These are phyloP conservation scores for Diploptera punctata DNA, from an alignment of 2,888 invertebrate species.

Conservation along the genomic window DNA sequence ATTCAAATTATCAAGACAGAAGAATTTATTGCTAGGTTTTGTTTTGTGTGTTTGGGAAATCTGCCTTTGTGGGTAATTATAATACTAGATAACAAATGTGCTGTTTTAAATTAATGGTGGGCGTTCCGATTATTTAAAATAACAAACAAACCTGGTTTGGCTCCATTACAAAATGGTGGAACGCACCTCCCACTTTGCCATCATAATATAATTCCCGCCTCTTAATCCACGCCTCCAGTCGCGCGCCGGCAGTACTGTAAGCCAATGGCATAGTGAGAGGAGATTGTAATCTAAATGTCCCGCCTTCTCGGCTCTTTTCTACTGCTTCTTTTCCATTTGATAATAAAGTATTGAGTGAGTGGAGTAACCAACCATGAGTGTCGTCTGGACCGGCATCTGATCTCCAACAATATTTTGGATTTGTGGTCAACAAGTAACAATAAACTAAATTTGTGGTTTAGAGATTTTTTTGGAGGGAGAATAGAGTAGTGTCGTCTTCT, in stretches of 20 bases:
- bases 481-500: no score
- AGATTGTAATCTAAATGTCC: no score
- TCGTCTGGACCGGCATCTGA: background rate
- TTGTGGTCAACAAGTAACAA: background rate
- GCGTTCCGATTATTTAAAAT: background rate
- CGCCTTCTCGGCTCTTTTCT: no score
- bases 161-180: constrained; percentile 18
- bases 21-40: no score
- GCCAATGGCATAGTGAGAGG: background rate
- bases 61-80: no score
- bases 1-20: no score
- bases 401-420: background rate
- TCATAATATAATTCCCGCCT: background rate
- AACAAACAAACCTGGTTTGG: background rate
- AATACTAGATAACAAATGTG: no score
- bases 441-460: constrained; percentile 6
- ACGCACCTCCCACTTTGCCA: background rate
- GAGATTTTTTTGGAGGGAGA: no score
- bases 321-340: background rate
- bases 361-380: background rate
- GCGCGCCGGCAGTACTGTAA: background rate
- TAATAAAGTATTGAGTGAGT: constrained; percentile 1
- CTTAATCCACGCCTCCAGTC: constrained; percentile 4
- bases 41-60: no score
- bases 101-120: no score